These are phyloP conservation scores for Hypotaenidia okinawae DNA, from an alignment of 2,797 vertebrate species.

Conservation along the genomic window DNA sequence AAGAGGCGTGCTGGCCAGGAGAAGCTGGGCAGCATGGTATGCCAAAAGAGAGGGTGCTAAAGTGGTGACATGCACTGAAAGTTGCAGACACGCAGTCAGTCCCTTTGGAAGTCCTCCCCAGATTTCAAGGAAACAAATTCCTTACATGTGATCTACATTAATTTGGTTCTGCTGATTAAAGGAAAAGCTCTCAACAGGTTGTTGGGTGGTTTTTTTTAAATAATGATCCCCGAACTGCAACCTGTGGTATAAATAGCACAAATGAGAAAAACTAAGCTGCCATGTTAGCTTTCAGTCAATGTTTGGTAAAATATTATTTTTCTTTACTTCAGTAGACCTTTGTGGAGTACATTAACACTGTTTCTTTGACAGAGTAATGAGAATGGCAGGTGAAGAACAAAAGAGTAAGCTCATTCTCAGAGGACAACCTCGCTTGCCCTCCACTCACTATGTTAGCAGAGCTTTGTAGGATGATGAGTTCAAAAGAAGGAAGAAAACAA, in stretches of 20 bases:
- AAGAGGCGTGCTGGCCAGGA: neutral
- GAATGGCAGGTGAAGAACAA: slow-evolving; percentile 14
- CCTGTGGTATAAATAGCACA: neutral
- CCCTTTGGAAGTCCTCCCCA: neutral
- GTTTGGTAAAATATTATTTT: neutral
- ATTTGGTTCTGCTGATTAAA: neutral
- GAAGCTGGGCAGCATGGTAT: neutral
- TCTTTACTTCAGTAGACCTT: neutral
- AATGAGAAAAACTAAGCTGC: neutral
- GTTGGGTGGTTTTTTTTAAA: neutral
- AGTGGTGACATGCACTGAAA: neutral
- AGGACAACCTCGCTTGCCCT: slow-evolving; percentile 17
- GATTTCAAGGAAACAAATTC: neutral
- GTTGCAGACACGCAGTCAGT: accelerated
- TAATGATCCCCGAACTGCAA: neutral
- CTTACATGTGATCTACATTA: neutral
- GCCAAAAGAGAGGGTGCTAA: neutral
- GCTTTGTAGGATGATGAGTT: neutral
- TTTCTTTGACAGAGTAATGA: slow-evolving; percentile 18
- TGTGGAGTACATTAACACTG: neutral
- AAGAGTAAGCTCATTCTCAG: slow-evolving; percentile 10
- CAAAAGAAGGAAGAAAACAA: slow-evolving; percentile 32
- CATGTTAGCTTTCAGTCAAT: neutral
- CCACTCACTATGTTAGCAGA: neutral
- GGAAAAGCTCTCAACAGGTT: neutral